phyloP scores from a whole-genome alignment of 2,797 vertebrate species.

The Platalea minor region DNA sequence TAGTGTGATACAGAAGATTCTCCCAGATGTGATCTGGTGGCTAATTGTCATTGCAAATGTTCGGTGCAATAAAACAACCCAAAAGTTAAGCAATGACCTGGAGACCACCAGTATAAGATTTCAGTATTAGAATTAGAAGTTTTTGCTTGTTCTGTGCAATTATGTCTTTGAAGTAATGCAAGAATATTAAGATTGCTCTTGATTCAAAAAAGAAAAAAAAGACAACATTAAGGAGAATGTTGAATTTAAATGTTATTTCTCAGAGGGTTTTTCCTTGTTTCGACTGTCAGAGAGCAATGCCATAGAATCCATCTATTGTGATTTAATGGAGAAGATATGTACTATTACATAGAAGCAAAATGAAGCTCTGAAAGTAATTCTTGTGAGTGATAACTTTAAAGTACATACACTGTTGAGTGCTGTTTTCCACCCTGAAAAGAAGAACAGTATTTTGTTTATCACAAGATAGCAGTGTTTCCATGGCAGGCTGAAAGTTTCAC shows the following conservation, averaged over 20 bases:
- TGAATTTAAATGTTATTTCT: neutral
- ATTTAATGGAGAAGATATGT: neutral
- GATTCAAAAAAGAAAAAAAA: neutral
- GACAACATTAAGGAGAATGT: neutral
- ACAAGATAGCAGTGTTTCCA: neutral
- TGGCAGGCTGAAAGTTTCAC: neutral
- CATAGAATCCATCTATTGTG: neutral
- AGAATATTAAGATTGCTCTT: neutral
- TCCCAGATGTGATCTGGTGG: neutral
- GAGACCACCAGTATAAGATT: neutral
- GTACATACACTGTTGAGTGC: neutral
- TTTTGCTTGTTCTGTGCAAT: neutral
- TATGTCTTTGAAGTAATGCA: neutral
- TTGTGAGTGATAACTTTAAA: neutral
- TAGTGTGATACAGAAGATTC: neutral
- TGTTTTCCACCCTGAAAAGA: neutral
- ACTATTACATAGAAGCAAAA: neutral
- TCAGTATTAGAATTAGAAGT: neutral
- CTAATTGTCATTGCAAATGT: neutral
- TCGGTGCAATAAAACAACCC: neutral
- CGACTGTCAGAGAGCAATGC: neutral
- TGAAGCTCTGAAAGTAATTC: neutral
- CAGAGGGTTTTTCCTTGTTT: neutral
- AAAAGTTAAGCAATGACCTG: neutral
- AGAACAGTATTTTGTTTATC: neutral